Evolutionary conservation across 2,797 vertebrate species (phyloP), one percentile per base, ranked within the genome.

Genomic region (Leptodactylus fallax): DNA sequence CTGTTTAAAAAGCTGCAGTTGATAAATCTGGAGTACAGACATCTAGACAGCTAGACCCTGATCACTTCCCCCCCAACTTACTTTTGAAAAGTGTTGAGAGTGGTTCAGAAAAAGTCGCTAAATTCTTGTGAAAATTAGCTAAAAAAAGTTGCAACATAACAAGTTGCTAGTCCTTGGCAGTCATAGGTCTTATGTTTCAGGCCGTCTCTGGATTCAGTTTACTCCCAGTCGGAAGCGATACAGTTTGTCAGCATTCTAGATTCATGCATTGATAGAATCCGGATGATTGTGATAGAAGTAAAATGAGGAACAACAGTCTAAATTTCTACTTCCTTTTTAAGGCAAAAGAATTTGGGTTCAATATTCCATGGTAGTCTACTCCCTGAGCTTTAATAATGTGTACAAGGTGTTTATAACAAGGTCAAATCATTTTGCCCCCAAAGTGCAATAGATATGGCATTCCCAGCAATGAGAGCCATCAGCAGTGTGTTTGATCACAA

Each of bases 361-460:
- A 63, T 6, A 74, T 27, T 53, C 27, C 47, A 55, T 67, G 76
- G 72, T 21, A 1, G 63, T 47, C 77, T 23, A 36, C 78, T 16
- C 27, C 47, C 53, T 23, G 53, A 17, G 71, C 65, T 47, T 45
- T 86, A 80, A 86, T 80, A 86, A 80, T 86, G 53, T 36, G 61
- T 72, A 87, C 79, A 87, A 83, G 86, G 80, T 87, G 81, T 77
- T 27, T 78, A 78, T 83, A 83, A 87, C 81, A 67, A 67, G 86
- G 80, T 87, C 80, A 83, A 74, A 56, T 76, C 45, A 55, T 60
- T 67, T 81, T 87, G 69, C 47, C 80, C 79, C 49, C 47, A 63
- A 61, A 45, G 86, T 76, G 45, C 53, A 82, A 55, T 58, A 81
- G 60, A 82, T 67, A n/a, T 83, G 61, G 58, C 21, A 77, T 83